phyloP scores from a whole-genome alignment of 2,888 invertebrate genomes.

The Thymelicus sylvestris region DNA sequence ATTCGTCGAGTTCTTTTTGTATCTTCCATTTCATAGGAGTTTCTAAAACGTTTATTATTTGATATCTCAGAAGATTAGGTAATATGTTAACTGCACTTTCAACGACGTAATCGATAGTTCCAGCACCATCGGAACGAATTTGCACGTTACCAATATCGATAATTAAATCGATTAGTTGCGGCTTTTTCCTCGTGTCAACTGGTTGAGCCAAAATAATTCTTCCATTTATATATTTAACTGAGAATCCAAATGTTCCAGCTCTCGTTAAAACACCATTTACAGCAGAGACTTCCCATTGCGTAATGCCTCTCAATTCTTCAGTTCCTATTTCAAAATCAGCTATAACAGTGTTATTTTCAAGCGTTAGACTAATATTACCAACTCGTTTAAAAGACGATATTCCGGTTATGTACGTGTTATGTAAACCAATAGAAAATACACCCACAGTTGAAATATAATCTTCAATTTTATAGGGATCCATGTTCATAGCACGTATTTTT shows the following conservation, averaged over 20 bases:
- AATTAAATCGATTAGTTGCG: slow-evolving; percentile 87
- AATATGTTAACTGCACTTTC: slow-evolving; percentile 90
- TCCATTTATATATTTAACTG: slow-evolving; percentile 87
- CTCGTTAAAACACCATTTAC: slow-evolving; percentile 86
- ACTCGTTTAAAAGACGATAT: slow-evolving; percentile 89
- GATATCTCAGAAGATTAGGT: slow-evolving; percentile 91
- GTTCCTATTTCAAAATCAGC: slow-evolving; percentile 88
- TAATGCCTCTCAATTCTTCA: slow-evolving; percentile 87
- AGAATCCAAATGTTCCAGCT: slow-evolving; percentile 88
- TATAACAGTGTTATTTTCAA: slow-evolving; percentile 86
- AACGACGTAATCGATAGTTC: slow-evolving; percentile 89
- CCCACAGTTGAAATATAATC: slow-evolving; percentile 83
- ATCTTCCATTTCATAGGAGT: slow-evolving; percentile 87
- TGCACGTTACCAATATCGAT: slow-evolving; percentile 91
- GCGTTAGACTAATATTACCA: slow-evolving; percentile 86
- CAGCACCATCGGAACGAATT: slow-evolving; percentile 89
- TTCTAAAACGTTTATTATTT: slow-evolving; percentile 91
- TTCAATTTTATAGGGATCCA: slow-evolving; percentile 87
- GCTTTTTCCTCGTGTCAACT: slow-evolving; percentile 87
- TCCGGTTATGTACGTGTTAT: slow-evolving; percentile 89
- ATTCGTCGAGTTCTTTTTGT: slow-evolving; percentile 87
- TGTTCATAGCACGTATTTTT: slow-evolving; percentile 82
- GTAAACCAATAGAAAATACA: slow-evolving; percentile 85
- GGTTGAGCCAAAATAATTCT: slow-evolving; percentile 87
- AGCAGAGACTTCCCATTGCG: slow-evolving; percentile 88